These are phyloP conservation scores for Sminthurides bifidus DNA, from an alignment of 1,140 invertebrate genomes.

Conservation along the genomic window DNA sequence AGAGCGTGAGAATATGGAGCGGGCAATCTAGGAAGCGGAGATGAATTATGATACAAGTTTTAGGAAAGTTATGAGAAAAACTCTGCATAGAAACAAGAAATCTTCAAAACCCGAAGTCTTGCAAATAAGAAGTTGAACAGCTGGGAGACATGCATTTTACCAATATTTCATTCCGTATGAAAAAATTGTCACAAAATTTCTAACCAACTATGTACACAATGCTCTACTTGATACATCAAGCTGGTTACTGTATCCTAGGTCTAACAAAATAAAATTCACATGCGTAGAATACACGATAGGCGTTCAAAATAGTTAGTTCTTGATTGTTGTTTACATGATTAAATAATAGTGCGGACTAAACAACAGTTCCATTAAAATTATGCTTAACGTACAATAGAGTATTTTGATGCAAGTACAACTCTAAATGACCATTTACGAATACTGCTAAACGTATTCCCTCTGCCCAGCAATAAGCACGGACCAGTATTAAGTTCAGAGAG, in stretches of 20 bases:
- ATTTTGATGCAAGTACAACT: no score
- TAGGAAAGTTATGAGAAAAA: neutral
- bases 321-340: no score
- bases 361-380: no score
- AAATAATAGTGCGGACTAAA: no score
- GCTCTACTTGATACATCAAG: no score
- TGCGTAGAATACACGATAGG: no score
- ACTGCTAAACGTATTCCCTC: neutral
- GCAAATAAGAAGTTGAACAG: constrained; percentile 1
- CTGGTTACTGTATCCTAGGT: no score
- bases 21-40: neutral
- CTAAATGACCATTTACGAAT: neutral
- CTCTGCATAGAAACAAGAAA: neutral
- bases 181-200: constrained; percentile 18
- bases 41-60: neutral
- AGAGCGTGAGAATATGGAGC: neutral
- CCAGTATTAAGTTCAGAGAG: neutral
- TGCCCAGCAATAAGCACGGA: neutral
- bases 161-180: constrained; percentile 20
- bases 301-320: no score
- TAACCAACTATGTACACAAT: no score
- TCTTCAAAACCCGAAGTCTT: no score
- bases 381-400: no score
- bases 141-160: constrained; percentile 9
- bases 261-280: no score